phyloP scores from a whole-genome alignment of 1,140 invertebrate species.

The Brachionus calyciflorus region DNA sequence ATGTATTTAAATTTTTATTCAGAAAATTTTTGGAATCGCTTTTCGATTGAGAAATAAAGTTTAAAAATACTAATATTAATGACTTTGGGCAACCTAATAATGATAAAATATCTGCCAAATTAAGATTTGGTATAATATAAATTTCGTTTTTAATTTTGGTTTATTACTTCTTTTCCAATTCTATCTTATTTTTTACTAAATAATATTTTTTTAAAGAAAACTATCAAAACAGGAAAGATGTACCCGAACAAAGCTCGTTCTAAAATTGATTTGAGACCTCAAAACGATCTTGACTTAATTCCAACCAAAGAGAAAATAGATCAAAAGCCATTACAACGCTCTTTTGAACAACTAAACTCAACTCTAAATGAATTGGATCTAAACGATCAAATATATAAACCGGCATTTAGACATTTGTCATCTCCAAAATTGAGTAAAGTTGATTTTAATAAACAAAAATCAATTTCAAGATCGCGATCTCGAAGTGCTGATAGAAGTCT shows the following conservation, averaged over 20 bases:
- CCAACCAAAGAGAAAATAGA: neutral
- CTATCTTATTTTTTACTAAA: too few relatives aligned
- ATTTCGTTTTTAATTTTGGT: too few relatives aligned
- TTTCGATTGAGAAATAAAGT: too few relatives aligned
- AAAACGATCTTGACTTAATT: neutral
- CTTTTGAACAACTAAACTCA: neutral
- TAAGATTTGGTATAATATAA: too few relatives aligned
- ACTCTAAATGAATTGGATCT: neutral
- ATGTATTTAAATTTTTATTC: too few relatives aligned
- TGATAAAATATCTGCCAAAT: too few relatives aligned
- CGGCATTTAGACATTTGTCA: slow-evolving; percentile 10
- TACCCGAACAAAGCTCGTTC: neutral
- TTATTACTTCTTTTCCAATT: too few relatives aligned
- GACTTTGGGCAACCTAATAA: too few relatives aligned
- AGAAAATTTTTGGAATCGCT: too few relatives aligned
- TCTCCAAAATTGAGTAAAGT: slow-evolving; percentile 7
- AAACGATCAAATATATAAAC: neutral
- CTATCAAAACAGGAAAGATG: slow-evolving; percentile 10
- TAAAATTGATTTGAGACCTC: neutral
- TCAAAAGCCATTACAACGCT: neutral
- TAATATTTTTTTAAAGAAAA: neutral
- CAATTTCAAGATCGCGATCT: slow-evolving; percentile 16
- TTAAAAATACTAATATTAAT: too few relatives aligned
- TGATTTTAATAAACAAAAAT: neutral
- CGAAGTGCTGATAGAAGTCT: neutral